Conservation (phyloP, 2,888 invertebrate species). For the Agrochola lota region DNA sequence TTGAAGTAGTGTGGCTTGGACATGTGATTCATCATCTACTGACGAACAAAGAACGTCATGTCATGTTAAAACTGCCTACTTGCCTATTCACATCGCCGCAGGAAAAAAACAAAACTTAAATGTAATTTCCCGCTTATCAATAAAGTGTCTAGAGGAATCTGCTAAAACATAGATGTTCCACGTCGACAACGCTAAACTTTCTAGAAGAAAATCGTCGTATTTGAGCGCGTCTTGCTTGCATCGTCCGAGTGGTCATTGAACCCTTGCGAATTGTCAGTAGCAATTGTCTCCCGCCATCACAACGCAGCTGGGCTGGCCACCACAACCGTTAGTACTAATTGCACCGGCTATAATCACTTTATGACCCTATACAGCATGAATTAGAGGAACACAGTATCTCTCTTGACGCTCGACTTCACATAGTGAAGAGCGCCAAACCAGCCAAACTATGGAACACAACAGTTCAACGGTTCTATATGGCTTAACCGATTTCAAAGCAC, state of each 20-base stretch:
- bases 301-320: slow-evolving; percentile 78
- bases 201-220: slow-evolving; percentile 70
- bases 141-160: slow-evolving; percentile 45
- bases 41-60: slow-evolving; percentile 61
- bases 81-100: slow-evolving; percentile 51
- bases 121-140: slow-evolving; percentile 58
- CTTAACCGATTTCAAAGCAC: slow-evolving; percentile 87
- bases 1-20: slow-evolving; percentile 39
- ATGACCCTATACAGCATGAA: slow-evolving; percentile 75
- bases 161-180: slow-evolving; percentile 61
- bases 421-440: slow-evolving; percentile 72
- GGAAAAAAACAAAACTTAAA: slow-evolving; percentile 51
- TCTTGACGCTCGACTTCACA: slow-evolving; percentile 50
- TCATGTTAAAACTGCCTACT: slow-evolving; percentile 54
- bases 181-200: slow-evolving; percentile 63
- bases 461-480: slow-evolving; percentile 76
- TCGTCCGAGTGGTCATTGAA: slow-evolving; percentile 81
- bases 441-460: slow-evolving; percentile 75
- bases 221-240: slow-evolving; percentile 71
- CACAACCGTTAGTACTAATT: slow-evolving; percentile 83
- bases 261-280: slow-evolving; percentile 81
- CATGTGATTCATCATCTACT: slow-evolving; percentile 57
- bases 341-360: slow-evolving; percentile 78
- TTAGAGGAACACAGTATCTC: slow-evolving; percentile 55
- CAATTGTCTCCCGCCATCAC: slow-evolving; percentile 82